phyloP scores from a whole-genome alignment of 2,113 vertebrate species.

The Herpailurus yagouaroundi region DNA sequence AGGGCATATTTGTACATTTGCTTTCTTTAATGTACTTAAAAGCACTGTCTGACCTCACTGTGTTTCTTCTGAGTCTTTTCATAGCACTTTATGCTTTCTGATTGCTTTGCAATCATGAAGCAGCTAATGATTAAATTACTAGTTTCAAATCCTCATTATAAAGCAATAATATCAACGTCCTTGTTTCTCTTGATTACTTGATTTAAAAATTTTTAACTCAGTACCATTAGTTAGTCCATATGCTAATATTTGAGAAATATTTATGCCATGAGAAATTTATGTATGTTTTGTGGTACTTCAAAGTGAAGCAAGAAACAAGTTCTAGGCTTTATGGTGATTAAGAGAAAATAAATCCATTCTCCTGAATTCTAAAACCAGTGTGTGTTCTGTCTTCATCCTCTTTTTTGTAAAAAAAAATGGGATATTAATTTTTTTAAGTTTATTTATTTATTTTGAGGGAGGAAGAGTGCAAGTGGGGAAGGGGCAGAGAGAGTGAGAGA shows the following conservation, averaged over 20 bases:
- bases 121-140: conserved; percentile 62
- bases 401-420: neutral
- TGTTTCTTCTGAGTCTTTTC: conserved; percentile 20
- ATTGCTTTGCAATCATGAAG: conserved; percentile 23
- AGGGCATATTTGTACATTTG: neutral
- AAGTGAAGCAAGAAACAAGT: conserved; percentile 29
- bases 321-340: conserved; percentile 19
- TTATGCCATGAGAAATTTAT: conserved; percentile 52
- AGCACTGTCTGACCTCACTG: neutral
- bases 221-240: conserved; percentile 31
- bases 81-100: neutral
- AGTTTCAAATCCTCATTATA: conserved; percentile 53
- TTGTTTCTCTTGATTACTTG: conserved; percentile 52
- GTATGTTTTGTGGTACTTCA: conserved; percentile 48
- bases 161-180: conserved; percentile 42
- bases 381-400: neutral
- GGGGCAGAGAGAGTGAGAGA: no score
- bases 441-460: no score
- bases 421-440: neutral
- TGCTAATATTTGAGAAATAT: conserved; percentile 71
- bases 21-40: neutral
- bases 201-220: conserved; percentile 48
- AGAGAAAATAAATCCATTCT: conserved; percentile 44
- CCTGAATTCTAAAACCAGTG: conserved; percentile 1
- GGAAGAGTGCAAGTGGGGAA: no score